Base-by-base conservation (phyloP, 2,113 vertebrate genomes). In the Pagrus major region DNA sequence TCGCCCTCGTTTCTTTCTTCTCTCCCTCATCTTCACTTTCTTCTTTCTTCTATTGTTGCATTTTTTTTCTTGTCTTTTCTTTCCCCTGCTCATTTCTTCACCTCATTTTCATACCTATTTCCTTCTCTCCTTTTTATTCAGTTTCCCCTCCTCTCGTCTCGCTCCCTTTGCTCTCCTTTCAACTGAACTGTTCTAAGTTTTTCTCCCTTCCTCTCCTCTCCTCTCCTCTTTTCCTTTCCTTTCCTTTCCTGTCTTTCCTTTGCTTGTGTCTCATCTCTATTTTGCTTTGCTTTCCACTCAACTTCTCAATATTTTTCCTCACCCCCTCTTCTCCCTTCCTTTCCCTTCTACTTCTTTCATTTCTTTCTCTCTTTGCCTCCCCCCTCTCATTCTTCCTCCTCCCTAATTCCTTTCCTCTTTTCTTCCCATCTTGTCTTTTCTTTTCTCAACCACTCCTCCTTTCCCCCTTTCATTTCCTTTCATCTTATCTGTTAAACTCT, bases 11-110 rank as follows among this genome's bases (percentile, higher is more conserved):
- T 84, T 64, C 55, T 85, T 83, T 81, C 37, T 71, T 80, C 58
- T 66, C 83, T 39, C 61, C 61, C 20, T 82, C 59, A 5, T 81
- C 75, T 67, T 85, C 41, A 71, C 52, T 78, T 87, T 76, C 29
- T 25, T 59, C 18, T 46, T 81, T 59, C 25, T 56, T 29, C 31
- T 47, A 39, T 74, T 68, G 47, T 66, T 74, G 44, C 23, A 37
- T 65, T 51, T 56, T n/a, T 78, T 59, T 71, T 66, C 21, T 64
- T 64, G 6, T 42, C 56, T 54, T 65, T 81, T 66, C 7, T 51
- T 47, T 56, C 31, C 5, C 27, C 0, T 7, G 0, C 10, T 78
- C 56, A 33, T 76, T 60, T 67, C 37, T 37, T 68, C 47, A 65
- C 9, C 46, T 46, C 64, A 76, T 75, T 79, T 83, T 54, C 27